phyloP scores from a whole-genome alignment of 2,113 vertebrate genomes.

The Lates calcarifer region DNA sequence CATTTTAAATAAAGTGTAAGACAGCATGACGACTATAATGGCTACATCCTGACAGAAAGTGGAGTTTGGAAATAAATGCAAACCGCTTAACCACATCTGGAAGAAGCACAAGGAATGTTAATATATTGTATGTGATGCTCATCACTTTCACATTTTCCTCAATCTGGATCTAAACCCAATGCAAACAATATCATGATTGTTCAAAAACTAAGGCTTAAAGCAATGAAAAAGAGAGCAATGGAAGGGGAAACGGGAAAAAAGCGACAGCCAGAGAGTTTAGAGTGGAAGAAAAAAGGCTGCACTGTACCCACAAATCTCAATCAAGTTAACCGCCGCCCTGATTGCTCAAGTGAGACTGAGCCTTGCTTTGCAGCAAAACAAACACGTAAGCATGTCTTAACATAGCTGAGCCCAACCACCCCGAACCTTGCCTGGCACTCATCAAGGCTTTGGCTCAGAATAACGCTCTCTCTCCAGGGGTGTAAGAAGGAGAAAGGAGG shows the following conservation, averaged over 20 bases:
- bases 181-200: constrained; percentile 8
- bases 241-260: background rate
- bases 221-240: background rate
- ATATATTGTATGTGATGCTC: background rate
- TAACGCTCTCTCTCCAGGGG: constrained; percentile 41
- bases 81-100: constrained; percentile 16
- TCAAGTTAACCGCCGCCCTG: constrained; percentile 68
- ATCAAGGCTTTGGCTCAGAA: constrained; percentile 61
- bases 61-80: constrained; percentile 2
- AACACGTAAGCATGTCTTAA: constrained; percentile 70
- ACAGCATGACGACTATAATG: background rate
- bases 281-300: background rate
- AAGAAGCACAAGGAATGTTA: constrained; percentile 1
- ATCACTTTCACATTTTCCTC: background rate
- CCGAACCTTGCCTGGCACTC: constrained; percentile 56
- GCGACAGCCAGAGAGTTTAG: background rate
- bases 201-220: background rate
- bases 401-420: constrained; percentile 59
- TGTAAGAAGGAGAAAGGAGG: background rate
- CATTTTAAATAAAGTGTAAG: background rate
- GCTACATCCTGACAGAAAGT: constrained; percentile 1
- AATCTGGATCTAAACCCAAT: background rate
- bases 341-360: constrained; percentile 70
- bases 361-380: constrained; percentile 66
- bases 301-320: constrained; percentile 59